phyloP scores from a whole-genome alignment of 2,797 vertebrate genomes.

The Halcyon leucocephala region DNA sequence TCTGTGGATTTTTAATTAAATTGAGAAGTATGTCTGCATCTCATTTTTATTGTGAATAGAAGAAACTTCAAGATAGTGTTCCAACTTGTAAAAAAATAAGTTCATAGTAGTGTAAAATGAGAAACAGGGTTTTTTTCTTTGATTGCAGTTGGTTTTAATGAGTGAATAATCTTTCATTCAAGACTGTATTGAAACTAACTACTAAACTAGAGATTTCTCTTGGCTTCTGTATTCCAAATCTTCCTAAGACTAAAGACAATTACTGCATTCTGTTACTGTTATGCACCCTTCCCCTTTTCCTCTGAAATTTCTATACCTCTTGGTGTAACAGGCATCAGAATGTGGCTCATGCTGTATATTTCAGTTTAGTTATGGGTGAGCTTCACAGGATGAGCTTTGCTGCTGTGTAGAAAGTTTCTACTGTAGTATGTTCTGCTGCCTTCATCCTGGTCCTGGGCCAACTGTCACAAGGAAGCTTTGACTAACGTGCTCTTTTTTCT shows the following conservation, averaged over 20 bases:
- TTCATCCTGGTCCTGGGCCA: not conserved
- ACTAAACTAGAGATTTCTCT: not conserved
- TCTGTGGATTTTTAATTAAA: not conserved
- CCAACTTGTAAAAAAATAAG: not conserved
- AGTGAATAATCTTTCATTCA: not conserved
- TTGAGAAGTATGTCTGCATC: not conserved
- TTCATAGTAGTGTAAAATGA: not conserved
- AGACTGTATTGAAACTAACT: not conserved
- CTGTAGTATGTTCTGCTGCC: not conserved
- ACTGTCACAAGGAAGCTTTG: not conserved
- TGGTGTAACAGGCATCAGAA: not conserved
- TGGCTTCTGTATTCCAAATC: not conserved
- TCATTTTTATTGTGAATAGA: not conserved
- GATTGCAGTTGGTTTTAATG: not conserved
- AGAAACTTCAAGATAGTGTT: not conserved
- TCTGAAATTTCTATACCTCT: not conserved
- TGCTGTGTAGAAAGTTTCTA: not conserved
- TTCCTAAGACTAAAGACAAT: not conserved
- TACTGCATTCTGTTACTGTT: not conserved
- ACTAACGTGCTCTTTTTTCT: not conserved
- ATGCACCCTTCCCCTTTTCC: not conserved
- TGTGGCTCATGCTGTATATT: not conserved
- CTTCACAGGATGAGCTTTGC: not conserved
- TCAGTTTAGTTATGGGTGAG: accelerated
- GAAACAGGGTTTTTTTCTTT: not conserved